phyloP scores from a whole-genome alignment of 1,140 invertebrate species.

The Plodia interpunctella region DNA sequence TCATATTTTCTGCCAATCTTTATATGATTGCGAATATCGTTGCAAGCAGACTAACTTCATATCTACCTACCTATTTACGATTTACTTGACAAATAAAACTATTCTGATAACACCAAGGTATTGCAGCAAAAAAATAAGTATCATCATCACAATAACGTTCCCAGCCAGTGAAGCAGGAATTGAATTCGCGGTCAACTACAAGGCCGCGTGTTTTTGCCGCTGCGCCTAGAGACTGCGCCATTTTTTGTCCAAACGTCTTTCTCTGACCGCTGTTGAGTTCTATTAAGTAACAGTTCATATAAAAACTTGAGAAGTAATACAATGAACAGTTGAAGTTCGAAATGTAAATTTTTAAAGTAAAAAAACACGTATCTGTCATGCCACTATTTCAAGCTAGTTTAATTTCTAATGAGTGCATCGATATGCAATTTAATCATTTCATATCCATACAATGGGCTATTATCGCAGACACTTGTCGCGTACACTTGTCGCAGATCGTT shows the following conservation, averaged over 20 bases:
- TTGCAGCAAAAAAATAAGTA: constrained; percentile 19
- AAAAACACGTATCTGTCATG: background rate
- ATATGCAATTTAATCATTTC: background rate
- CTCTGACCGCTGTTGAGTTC: constrained; percentile 13
- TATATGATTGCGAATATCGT: no score
- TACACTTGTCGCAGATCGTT: background rate
- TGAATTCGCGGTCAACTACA: constrained; percentile 32
- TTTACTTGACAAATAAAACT: background rate
- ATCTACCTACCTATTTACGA: no score
- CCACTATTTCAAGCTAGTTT: background rate
- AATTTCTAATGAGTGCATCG: background rate
- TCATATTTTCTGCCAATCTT: no score
- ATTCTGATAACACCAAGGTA: constrained; percentile 9
- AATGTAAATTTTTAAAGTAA: background rate
- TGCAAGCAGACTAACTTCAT: no score
- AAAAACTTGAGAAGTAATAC: constrained; percentile 8
- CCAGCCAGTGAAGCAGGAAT: constrained; percentile 41
- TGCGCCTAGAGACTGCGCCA: constrained; percentile 13
- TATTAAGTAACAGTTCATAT: background rate
- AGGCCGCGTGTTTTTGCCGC: constrained; percentile 34
- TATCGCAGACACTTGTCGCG: background rate
- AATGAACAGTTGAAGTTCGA: constrained; percentile 6
- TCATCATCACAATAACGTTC: constrained; percentile 24
- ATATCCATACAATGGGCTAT: background rate
- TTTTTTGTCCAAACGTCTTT: constrained; percentile 30